These are phyloP conservation scores for Clusia tigrina DNA, from an alignment of 2,888 invertebrate species.

Conservation along the genomic window DNA sequence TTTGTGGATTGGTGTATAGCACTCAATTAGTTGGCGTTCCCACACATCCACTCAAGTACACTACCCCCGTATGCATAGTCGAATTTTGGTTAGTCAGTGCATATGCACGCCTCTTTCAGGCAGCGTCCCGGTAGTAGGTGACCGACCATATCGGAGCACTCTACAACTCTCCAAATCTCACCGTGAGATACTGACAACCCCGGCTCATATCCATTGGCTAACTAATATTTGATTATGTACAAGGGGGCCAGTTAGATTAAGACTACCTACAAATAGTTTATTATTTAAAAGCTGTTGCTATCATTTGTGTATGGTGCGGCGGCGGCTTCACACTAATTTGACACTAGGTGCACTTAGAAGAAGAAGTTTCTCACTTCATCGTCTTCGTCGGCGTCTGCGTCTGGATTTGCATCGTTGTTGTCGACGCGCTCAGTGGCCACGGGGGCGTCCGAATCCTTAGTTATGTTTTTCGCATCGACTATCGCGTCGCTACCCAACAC, in stretches of 20 bases:
- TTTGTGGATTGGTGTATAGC: neutral
- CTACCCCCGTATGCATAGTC: neutral
- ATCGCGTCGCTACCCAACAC: slow-evolving; percentile 26
- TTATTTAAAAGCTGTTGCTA: slow-evolving; percentile 34
- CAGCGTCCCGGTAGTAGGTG: too few species aligned
- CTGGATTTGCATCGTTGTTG: neutral
- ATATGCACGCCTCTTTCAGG: too few species aligned
- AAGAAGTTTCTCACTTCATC: slow-evolving; percentile 58
- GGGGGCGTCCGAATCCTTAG: neutral
- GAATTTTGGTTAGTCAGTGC: too few species aligned
- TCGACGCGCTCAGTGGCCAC: neutral
- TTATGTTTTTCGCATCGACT: neutral
- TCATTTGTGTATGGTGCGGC: slow-evolving; percentile 13
- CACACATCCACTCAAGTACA: neutral
- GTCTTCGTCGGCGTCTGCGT: slow-evolving; percentile 39
- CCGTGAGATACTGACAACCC: too few species aligned
- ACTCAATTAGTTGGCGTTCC: neutral
- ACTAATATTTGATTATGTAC: too few species aligned
- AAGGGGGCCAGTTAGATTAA: too few species aligned
- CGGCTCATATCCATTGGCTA: too few species aligned
- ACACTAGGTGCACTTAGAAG: slow-evolving; percentile 43
- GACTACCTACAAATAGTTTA: slow-evolving; percentile 30
- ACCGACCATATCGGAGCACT: too few species aligned
- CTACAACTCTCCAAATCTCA: too few species aligned
- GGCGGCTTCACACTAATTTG: neutral